phyloP scores from a whole-genome alignment of 2,888 invertebrate species.

The Mythimna ferrago region DNA sequence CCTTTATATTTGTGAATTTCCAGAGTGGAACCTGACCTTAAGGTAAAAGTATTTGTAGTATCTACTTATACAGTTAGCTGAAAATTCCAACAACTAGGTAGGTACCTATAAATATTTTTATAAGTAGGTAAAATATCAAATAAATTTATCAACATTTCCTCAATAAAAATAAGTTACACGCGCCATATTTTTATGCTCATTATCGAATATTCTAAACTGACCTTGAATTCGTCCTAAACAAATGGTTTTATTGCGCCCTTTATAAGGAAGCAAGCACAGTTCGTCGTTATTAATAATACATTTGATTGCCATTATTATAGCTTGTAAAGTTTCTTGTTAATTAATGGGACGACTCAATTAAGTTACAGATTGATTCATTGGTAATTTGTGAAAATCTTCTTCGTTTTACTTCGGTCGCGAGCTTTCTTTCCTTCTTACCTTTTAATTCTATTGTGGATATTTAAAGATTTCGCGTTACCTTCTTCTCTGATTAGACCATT shows the following conservation, averaged over 20 bases:
- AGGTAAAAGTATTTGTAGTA: too few relatives aligned
- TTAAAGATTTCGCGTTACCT: neutral
- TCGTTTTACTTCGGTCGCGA: neutral
- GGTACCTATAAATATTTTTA: too few relatives aligned
- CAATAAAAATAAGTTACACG: neutral
- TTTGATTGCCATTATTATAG: constrained; percentile 18
- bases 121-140: neutral
- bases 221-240: constrained; percentile 14
- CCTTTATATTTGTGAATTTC: too few relatives aligned
- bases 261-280: constrained; percentile 24
- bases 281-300: constrained; percentile 4
- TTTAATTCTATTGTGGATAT: neutral
- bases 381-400: constrained; percentile 3
- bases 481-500: neutral
- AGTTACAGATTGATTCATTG: constrained; percentile 32
- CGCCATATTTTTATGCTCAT: neutral
- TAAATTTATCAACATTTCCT: neutral
- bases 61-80: neutral
- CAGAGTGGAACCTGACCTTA: too few relatives aligned
- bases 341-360: constrained; percentile 34
- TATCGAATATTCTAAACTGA: constrained; percentile 2
- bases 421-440: neutral
- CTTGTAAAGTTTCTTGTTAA: constrained; percentile 33
- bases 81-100: neutral
- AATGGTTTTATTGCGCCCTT: constrained; percentile 29